Evolutionary conservation across 1,140 invertebrate genomes (phyloP), one percentile per base, ranked within the genome.

Genomic region (Plectrocnemia conspersa): DNA sequence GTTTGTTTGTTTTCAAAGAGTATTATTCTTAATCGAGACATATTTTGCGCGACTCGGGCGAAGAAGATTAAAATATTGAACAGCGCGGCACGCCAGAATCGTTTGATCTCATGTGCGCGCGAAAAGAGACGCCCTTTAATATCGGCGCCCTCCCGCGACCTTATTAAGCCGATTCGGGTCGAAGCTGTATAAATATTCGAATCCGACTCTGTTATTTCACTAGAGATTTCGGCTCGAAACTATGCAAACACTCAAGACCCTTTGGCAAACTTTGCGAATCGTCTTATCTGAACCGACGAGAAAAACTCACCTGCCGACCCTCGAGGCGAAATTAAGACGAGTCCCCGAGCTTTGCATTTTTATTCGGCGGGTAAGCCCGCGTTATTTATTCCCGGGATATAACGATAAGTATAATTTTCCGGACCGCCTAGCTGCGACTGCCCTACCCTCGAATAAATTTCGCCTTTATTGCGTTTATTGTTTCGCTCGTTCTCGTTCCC

Each of bases 201-300:
- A n/a, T n/a, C n/a, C n/a, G n/a, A n/a, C n/a, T n/a, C 58, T 60
- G 58, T 60, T 60, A 60, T 60, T 60, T 27, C 38, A 60, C 38
- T 40, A 45, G 54, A 59, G 58, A 56, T 60, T 60, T 60, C 50
- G 45, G 42, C 49, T 56, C 36, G 54, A 60, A 60, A 60, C 58
- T 60, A 60, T 60, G 58, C 56, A 60, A 60, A 60, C 58, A 60
- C 54, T 49, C 47, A 2, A 42, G 25, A 16, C 38, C 18, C 2
- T 24, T 15, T 19, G 35, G 27, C 47, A 50, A 50, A 50, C 47
- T 50, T 50, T 50, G 33, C 47, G 47, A 50, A 50, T 50, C 36
- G 40, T 50, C 47, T 50, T 50, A 50, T 50, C 47, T 50, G 33
- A 16, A 19, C 38, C 3, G 21, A 24, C 40, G 40, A 22, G 24